phyloP scores from a whole-genome alignment of 2,797 vertebrate species.

The Gadopsis bispinosus region DNA sequence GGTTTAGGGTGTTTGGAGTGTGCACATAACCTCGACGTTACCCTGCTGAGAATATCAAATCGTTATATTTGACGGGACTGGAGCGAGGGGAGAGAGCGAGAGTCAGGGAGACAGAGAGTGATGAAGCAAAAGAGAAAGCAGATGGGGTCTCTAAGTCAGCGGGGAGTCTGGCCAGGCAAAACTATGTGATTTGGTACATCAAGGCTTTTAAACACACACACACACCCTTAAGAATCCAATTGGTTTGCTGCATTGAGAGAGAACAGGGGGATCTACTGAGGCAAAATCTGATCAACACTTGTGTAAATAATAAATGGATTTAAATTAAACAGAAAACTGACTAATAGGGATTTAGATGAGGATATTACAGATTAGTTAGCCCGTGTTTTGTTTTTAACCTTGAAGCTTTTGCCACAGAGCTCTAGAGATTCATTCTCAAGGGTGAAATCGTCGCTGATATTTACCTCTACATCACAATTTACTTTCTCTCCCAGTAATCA shows the following conservation, averaged over 20 bases:
- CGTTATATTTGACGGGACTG: background rate
- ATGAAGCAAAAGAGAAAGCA: constrained; percentile 8
- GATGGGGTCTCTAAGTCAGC: constrained; percentile 21
- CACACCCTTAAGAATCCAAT: background rate
- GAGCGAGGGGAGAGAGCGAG: background rate
- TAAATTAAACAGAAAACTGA: background rate
- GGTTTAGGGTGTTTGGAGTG: constrained; percentile 19
- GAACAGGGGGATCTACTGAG: background rate
- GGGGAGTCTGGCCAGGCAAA: constrained; percentile 21
- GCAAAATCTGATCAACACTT: constrained; percentile 2
- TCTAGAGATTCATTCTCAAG: background rate
- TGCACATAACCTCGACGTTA: background rate
- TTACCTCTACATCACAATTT: background rate
- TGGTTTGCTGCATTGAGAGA: background rate
- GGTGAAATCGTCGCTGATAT: background rate
- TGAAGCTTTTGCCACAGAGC: background rate
- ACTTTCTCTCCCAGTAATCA: background rate
- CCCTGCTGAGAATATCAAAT: constrained; percentile 20
- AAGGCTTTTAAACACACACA: background rate
- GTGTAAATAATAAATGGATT: background rate
- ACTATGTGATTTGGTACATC: constrained; percentile 14
- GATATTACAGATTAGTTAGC: background rate
- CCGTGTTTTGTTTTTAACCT: background rate
- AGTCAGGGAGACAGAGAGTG: background rate
- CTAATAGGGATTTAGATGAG: background rate